Evolutionary conservation across 1,140 invertebrate genomes (phyloP).

Genomic region (Orchesella cincta): DNA sequence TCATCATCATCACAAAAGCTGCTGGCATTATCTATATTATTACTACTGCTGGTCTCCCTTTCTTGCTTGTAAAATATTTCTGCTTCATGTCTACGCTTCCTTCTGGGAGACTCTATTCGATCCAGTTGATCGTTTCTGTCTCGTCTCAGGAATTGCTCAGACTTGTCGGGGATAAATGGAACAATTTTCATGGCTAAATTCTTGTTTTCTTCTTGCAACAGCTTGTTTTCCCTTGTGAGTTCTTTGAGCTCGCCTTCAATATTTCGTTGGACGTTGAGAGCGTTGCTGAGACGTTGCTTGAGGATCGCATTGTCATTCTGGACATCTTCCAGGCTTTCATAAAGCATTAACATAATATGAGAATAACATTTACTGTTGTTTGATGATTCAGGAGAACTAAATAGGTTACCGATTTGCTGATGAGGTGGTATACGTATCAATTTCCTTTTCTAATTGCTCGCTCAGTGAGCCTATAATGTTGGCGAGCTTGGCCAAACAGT

Average conservation of each 20-base stretch:
- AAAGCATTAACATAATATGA: not conserved
- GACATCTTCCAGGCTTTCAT: not conserved
- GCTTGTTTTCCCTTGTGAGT: not conserved
- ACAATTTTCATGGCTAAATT: conserved; percentile 10
- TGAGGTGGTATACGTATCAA: not conserved
- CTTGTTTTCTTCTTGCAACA: not conserved
- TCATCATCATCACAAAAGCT: no score
- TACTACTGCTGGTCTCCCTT: no score
- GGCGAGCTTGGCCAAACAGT: not conserved
- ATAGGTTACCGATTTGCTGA: not conserved
- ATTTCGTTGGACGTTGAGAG: not conserved
- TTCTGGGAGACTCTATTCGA: no score
- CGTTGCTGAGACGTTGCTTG: not conserved
- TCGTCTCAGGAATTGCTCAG: no score
- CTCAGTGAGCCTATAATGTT: not conserved
- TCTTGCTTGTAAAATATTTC: no score
- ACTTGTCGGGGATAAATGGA: not conserved
- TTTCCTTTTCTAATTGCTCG: not conserved
- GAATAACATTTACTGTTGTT: not conserved
- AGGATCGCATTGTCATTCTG: not conserved
- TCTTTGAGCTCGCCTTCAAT: not conserved
- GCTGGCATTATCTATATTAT: no score
- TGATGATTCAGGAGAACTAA: no score
- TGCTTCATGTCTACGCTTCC: no score
- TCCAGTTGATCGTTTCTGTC: no score